A percentile compares a stretch with the other conserved stretches of the same genome.
Conservation (phyloP, 2,888 invertebrate species). For the Drosophila flavopinicola region DNA sequence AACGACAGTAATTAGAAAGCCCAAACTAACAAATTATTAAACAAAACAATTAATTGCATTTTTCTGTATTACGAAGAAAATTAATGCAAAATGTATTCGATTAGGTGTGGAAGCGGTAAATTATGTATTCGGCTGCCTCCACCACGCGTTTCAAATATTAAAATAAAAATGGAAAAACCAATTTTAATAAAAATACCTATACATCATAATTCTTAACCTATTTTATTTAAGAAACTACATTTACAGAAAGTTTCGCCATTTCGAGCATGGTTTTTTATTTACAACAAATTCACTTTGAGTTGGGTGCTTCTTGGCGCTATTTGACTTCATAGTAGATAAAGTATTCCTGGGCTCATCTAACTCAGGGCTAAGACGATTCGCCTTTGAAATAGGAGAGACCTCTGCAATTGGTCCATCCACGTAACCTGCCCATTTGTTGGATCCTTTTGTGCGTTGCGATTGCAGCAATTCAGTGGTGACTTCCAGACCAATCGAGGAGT, state of each 20-base stretch:
- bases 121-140: constrained; percentile 41
- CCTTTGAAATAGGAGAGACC: accelerated
- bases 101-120: constrained; percentile 51
- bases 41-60: constrained; percentile 47
- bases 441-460: neutral
- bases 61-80: constrained; percentile 55
- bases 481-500: neutral
- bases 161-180: constrained; percentile 22
- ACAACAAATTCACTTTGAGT: neutral
- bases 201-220: constrained; percentile 15
- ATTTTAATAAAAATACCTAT: constrained; percentile 58
- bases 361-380: too few relatives aligned
- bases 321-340: neutral
- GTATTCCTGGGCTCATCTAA: neutral
- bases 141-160: constrained; percentile 53
- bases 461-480: neutral
- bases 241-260: constrained; percentile 53
- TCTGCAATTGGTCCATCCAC: constrained; percentile 25
- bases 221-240: neutral
- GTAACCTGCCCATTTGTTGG: constrained; percentile 53
- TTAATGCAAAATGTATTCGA: constrained; percentile 56
- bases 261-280: constrained; percentile 40
- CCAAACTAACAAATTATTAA: constrained; percentile 57
- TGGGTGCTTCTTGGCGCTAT: constrained; percentile 17
- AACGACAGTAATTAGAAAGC: constrained; percentile 28